Evolutionary conservation across 1,140 invertebrate species (phyloP).

Genomic region (Papilio machaon): DNA sequence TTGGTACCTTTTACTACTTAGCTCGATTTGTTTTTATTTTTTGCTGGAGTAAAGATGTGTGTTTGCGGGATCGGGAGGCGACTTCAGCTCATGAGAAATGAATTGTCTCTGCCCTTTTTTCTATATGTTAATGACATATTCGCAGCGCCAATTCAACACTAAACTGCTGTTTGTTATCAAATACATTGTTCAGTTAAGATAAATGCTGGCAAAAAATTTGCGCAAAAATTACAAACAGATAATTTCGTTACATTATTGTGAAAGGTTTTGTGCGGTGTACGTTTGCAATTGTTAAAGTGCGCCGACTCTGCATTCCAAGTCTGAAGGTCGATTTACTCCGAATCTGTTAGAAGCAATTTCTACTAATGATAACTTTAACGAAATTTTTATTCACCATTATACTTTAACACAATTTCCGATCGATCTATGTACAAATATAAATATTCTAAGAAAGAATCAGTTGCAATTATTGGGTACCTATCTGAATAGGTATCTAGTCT

Average conservation of each 20-base stretch:
- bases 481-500: no score
- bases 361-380: conserved; percentile 1
- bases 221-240: conserved; percentile 10
- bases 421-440: no score
- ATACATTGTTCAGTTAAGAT: neutral
- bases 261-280: conserved; percentile 1
- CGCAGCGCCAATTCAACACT: neutral
- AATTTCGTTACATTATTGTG: conserved; percentile 23
- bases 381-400: neutral
- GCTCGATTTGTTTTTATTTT: neutral
- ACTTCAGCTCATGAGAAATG: neutral
- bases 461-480: no score
- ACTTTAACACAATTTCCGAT: neutral
- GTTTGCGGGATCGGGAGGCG: neutral
- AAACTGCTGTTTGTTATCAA: neutral
- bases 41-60: neutral
- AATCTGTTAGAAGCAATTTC: conserved; percentile 6
- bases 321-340: conserved; percentile 15
- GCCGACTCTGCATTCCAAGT: conserved; percentile 3
- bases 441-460: no score
- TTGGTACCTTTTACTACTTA: neutral
- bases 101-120: neutral
- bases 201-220: conserved; percentile 2
- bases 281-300: conserved; percentile 26
- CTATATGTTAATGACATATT: neutral